These are phyloP conservation scores for Melipona quadrifasciata DNA, from an alignment of 1,140 invertebrate species.

Conservation along the genomic window DNA sequence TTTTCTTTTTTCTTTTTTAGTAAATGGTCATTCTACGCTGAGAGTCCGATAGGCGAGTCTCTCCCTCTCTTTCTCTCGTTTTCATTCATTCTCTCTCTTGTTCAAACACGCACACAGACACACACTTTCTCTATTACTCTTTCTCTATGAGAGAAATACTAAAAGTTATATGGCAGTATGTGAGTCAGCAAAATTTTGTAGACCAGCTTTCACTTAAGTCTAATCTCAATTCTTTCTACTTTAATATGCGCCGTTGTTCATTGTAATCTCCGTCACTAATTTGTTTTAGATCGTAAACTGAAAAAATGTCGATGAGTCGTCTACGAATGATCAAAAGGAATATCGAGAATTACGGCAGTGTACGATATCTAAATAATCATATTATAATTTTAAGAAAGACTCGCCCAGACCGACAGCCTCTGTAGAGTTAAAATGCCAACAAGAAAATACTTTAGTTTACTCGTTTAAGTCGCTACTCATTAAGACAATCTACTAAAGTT, in stretches of 20 bases:
- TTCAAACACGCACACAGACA: too few species aligned
- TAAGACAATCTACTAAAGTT: slow-evolving; percentile 76
- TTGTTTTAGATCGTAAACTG: background rate
- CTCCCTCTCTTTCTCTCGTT: slow-evolving; percentile 33
- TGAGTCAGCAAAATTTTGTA: slow-evolving; percentile 58
- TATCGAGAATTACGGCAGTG: slow-evolving; percentile 61
- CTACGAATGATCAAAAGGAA: slow-evolving; percentile 6
- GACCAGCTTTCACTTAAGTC: slow-evolving; percentile 25
- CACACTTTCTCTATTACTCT: slow-evolving; percentile 46
- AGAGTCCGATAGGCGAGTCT: slow-evolving; percentile 67
- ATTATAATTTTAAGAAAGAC: slow-evolving; percentile 67
- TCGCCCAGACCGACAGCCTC: slow-evolving; percentile 69
- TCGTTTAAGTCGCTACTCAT: slow-evolving; percentile 64
- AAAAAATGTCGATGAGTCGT: background rate
- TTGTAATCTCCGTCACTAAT: background rate
- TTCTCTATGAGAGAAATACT: slow-evolving; percentile 46
- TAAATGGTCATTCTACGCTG: slow-evolving; percentile 77
- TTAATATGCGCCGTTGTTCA: background rate
- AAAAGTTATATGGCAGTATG: slow-evolving; percentile 70
- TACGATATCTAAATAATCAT: slow-evolving; percentile 41
- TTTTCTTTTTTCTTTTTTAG: slow-evolving; percentile 27
- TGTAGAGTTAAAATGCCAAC: slow-evolving; percentile 79
- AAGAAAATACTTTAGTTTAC: slow-evolving; percentile 77
- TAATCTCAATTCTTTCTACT: background rate
- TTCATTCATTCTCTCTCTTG: too few species aligned